phyloP scores from a whole-genome alignment of 2,888 invertebrate genomes.

The Cerastis rubricosa region DNA sequence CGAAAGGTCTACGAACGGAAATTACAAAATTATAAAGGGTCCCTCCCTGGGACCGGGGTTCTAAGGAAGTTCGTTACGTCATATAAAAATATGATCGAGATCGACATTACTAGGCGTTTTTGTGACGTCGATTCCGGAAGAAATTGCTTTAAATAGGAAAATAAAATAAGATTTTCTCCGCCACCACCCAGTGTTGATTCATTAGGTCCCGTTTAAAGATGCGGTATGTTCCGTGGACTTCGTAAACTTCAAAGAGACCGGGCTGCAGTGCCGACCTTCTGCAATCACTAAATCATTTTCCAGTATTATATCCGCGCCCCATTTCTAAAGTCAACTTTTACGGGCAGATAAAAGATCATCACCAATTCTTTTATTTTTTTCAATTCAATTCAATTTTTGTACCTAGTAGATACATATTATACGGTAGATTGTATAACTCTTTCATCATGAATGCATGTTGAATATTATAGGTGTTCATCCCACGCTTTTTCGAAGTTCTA shows the following conservation, averaged over 20 bases:
- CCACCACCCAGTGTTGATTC: neutral
- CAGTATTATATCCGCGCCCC: conserved; percentile 1
- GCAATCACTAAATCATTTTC: conserved; percentile 8
- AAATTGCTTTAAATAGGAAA: conserved; percentile 14
- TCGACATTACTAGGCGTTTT: conserved; percentile 47
- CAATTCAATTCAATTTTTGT: no score
- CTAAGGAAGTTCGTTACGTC: conserved; percentile 56
- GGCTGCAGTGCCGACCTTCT: neutral
- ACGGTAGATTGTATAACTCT: neutral
- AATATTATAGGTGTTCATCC: conserved; percentile 12
- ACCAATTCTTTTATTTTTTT: no score
- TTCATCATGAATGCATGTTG: neutral
- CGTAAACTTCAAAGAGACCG: conserved; percentile 1
- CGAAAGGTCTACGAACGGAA: conserved; percentile 59
- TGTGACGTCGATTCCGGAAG: conserved; percentile 37
- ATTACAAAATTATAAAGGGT: conserved; percentile 60
- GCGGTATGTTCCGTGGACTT: neutral
- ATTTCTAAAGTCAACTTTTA: conserved; percentile 19
- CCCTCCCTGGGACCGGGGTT: conserved; percentile 22
- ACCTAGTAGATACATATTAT: neutral
- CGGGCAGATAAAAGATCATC: conserved; percentile 29
- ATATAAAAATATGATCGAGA: conserved; percentile 58
- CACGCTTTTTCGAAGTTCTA: neutral
- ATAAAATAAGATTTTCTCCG: conserved; percentile 10
- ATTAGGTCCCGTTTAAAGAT: neutral